phyloP scores from a whole-genome alignment of 2,113 vertebrate species.

The Lipophrys pholis region DNA sequence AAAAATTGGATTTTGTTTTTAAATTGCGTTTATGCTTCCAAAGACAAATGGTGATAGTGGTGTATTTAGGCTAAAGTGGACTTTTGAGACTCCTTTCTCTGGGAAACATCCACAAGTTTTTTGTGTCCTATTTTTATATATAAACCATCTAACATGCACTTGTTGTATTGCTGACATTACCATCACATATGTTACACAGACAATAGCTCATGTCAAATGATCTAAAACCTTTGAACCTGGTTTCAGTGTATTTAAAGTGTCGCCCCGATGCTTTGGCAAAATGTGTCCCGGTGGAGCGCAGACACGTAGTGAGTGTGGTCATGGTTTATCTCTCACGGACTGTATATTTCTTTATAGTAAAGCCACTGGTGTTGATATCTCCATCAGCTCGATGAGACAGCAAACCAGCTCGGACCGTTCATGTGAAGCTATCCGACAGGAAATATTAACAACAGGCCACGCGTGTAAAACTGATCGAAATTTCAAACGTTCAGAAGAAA shows the following conservation, averaged over 20 bases:
- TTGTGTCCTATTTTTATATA: neutral
- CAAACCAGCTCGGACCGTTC: neutral
- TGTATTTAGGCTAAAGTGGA: too few species aligned
- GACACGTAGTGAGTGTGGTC: constrained; percentile 25
- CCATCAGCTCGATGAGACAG: constrained; percentile 46
- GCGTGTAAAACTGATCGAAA: constrained; percentile 14
- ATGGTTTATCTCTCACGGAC: constrained; percentile 40
- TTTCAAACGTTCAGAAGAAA: constrained; percentile 36
- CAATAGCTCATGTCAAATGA: neutral
- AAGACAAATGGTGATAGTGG: too few species aligned
- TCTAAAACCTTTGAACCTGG: neutral
- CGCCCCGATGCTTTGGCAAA: constrained; percentile 25
- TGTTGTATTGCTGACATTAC: too few species aligned
- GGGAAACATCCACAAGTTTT: too few species aligned
- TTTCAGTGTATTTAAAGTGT: constrained; percentile 7
- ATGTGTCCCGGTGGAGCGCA: constrained; percentile 35
- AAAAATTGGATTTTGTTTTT: neutral
- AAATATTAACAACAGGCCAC: constrained; percentile 13
- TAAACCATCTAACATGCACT: neutral
- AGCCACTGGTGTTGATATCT: constrained; percentile 55
- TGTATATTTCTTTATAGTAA: constrained; percentile 53
- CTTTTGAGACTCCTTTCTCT: too few species aligned
- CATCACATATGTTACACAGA: neutral
- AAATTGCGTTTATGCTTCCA: too few species aligned
- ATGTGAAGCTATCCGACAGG: constrained; percentile 5